These are phyloP conservation scores for Cepaea nemoralis DNA, from an alignment of 1,140 invertebrate species.

Conservation along the genomic window DNA sequence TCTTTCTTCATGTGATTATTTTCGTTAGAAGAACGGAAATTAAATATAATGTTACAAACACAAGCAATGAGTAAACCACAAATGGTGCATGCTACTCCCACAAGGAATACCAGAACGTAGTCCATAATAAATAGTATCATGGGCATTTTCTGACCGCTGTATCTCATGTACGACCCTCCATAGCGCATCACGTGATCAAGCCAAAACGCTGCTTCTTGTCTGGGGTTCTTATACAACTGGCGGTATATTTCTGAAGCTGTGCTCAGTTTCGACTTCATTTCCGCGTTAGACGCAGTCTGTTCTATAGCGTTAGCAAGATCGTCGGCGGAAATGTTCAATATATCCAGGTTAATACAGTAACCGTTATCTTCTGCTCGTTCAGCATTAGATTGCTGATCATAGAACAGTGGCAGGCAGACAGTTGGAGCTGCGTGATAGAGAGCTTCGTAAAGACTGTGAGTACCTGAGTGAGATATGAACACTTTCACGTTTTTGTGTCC, in stretches of 20 bases:
- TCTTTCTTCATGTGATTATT: too few relatives aligned
- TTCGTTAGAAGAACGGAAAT: too few relatives aligned
- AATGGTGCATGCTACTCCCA: too few relatives aligned
- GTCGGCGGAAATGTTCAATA: background rate
- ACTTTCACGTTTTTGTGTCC: constrained; percentile 37
- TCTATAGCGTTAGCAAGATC: background rate
- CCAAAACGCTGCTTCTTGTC: constrained; percentile 4
- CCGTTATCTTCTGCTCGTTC: constrained; percentile 38
- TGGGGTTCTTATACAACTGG: constrained; percentile 10
- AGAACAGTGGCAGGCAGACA: constrained; percentile 6
- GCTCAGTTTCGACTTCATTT: background rate
- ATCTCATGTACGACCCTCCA: constrained; percentile 57
- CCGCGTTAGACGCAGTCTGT: background rate
- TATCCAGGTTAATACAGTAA: constrained; percentile 27
- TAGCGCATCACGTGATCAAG: constrained; percentile 54
- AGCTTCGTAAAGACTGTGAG: constrained; percentile 53
- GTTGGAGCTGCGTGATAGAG: constrained; percentile 34
- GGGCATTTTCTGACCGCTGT: constrained; percentile 46
- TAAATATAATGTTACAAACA: too few relatives aligned
- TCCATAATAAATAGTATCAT: background rate
- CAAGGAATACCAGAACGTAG: background rate
- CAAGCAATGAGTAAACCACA: too few relatives aligned
- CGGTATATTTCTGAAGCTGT: constrained; percentile 9
- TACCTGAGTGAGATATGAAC: constrained; percentile 38
- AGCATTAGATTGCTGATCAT: constrained; percentile 45